Base-by-base conservation (phyloP, 2,797 vertebrate genomes). In the Helarctos malayanus region DNA sequence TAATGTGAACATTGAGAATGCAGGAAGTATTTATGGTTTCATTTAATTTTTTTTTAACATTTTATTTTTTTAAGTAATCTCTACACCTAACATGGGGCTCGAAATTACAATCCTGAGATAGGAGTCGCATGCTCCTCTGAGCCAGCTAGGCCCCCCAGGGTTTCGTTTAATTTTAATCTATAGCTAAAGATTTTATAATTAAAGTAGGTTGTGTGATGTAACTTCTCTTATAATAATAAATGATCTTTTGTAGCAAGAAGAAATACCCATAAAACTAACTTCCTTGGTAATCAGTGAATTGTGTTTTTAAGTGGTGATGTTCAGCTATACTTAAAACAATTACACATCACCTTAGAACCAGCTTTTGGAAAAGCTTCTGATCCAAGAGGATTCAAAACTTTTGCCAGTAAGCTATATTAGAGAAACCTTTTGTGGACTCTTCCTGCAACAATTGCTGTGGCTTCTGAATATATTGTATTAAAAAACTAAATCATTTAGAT, bases 131-230 rank as follows among this genome's bases (percentile, higher is more conserved):
- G 25, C 41, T 45, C 41, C 25, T 45, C 41, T 73, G 71, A 73
- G 25, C 25, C 71, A 73, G 71, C 25, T 41, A 73, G 41, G 23
- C 23, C 12, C 41, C 25, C 69, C 2, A 21, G 15, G 21, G 19
- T 95, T 97, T 94, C 41, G 23, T 87, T 91, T 91, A 18, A 82
- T 94, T 73, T 91, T 83, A 80, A 35, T 73, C 21, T 69, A 5
- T 54, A 75, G 69, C n/a, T 81, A 82, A 87, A 83, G 45, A 89
- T 94, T 94, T 93, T 83, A 32, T 93, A 79, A 71, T 91, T 86
- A 78, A 84, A 88, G 12, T 68, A 87, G 45, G 27, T 94, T 78
- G 13, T 56, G 23, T 27, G 86, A 11, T 76, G 63, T 69, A 90
- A 73, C 54, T 89, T 38, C 80, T 86, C 14, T 83, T 92, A 88